These are phyloP conservation scores for Lasioglossum malachurum DNA, from an alignment of 2,888 invertebrate species.

Conservation along the genomic window DNA sequence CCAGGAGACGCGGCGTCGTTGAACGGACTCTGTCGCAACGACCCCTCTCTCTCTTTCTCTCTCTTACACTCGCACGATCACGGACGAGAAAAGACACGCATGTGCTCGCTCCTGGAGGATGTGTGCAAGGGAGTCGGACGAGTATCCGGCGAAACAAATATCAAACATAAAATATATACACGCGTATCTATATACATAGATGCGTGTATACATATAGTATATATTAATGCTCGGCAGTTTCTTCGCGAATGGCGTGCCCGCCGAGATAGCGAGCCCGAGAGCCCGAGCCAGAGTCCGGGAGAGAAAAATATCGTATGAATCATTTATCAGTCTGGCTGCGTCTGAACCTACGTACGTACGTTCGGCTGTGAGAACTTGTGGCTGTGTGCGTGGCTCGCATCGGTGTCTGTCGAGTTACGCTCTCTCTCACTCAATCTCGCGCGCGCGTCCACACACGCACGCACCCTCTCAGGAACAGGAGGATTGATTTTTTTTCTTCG, in stretches of 20 bases:
- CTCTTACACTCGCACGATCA: background rate
- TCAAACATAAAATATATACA: constrained; percentile 73
- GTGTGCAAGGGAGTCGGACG: constrained; percentile 23
- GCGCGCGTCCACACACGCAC: background rate
- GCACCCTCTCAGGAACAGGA: constrained; percentile 12
- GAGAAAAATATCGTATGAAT: constrained; percentile 80
- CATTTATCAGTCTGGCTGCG: constrained; percentile 82
- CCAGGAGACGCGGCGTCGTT: constrained; percentile 41
- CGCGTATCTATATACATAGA: background rate
- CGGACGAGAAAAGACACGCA: background rate
- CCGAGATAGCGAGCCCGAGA: constrained; percentile 65
- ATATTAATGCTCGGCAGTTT: constrained; percentile 77
- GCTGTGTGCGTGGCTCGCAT: constrained; percentile 1
- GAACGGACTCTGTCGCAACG: constrained; percentile 22
- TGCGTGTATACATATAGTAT: background rate
- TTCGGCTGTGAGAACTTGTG: background rate
- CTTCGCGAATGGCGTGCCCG: constrained; percentile 72
- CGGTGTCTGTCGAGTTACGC: constrained; percentile 19
- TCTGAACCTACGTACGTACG: constrained; percentile 58
- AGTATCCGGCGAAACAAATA: constrained; percentile 72
- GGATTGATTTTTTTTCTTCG: constrained; percentile 12
- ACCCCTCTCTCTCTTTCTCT: background rate
- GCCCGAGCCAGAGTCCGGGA: constrained; percentile 55
- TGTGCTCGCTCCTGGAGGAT: background rate
- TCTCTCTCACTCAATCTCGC: constrained; percentile 4